Conservation (phyloP, 2,888 invertebrate species). For the Leptopterna dolabrata region DNA sequence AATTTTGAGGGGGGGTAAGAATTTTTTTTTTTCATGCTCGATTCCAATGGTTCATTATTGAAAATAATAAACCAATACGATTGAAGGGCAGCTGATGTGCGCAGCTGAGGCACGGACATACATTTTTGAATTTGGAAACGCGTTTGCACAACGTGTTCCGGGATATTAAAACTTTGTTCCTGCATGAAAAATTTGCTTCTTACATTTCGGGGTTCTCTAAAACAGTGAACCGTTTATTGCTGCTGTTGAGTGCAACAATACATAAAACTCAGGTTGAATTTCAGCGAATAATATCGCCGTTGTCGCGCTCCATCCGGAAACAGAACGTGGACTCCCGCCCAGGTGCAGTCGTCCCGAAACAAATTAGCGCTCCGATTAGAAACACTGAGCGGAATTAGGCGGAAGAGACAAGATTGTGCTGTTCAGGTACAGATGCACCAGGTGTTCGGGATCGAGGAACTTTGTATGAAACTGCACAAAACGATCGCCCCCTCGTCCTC, state of each 20-base stretch:
- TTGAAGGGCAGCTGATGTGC: no score
- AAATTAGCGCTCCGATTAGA: constrained; percentile 35
- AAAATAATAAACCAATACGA: no score
- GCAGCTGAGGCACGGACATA: no score
- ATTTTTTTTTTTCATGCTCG: no score
- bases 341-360: background rate
- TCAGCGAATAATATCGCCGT: background rate
- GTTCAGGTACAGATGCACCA: constrained; percentile 50
- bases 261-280: background rate
- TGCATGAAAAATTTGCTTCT: no score
- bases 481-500: background rate
- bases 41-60: no score
- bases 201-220: no score
- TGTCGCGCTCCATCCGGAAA: constrained; percentile 1
- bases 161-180: no score
- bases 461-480: constrained; percentile 28
- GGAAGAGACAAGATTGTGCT: constrained; percentile 39
- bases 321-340: background rate
- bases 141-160: no score
- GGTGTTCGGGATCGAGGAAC: constrained; percentile 4
- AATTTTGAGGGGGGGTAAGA: no score
- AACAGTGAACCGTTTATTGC: no score
- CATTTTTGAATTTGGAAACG: no score
- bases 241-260: background rate
- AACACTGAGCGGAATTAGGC: constrained; percentile 25